phyloP scores from a whole-genome alignment of 1,140 invertebrate genomes.

The Trachymyrmex cornetzi region DNA sequence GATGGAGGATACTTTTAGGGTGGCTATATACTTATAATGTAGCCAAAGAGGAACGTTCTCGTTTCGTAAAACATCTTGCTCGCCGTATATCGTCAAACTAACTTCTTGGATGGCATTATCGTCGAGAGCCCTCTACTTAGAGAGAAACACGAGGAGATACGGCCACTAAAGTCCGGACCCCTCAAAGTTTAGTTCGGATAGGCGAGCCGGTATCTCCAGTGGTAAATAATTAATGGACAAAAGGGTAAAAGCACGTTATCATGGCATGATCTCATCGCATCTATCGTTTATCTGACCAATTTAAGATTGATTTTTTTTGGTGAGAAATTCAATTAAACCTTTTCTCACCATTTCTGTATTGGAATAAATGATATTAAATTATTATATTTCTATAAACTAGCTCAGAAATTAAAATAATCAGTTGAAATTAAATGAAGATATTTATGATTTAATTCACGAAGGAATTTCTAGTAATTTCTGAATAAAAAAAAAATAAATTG shows the following conservation, averaged over 20 bases:
- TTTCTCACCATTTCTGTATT: neutral
- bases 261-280: neutral
- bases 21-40: slow-evolving; percentile 24
- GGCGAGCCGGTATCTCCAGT: slow-evolving; percentile 62
- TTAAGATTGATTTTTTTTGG: neutral
- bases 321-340: neutral
- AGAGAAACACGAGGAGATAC: slow-evolving; percentile 60
- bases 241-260: slow-evolving; percentile 45
- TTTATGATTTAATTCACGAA: neutral
- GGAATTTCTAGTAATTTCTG: neutral
- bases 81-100: slow-evolving; percentile 55
- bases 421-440: neutral
- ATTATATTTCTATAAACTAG: neutral
- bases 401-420: neutral
- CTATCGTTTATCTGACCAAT: neutral
- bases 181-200: slow-evolving; percentile 61
- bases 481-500: neutral
- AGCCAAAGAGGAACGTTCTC: slow-evolving; percentile 3
- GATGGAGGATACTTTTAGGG: slow-evolving; percentile 26
- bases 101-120: slow-evolving; percentile 54
- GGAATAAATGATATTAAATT: neutral
- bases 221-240: slow-evolving; percentile 72
- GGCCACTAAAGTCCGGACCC: slow-evolving; percentile 52
- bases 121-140: slow-evolving; percentile 52
- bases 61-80: slow-evolving; percentile 58